Conservation (phyloP, 1,140 invertebrate genomes). For the Andricus grossulariae region DNA sequence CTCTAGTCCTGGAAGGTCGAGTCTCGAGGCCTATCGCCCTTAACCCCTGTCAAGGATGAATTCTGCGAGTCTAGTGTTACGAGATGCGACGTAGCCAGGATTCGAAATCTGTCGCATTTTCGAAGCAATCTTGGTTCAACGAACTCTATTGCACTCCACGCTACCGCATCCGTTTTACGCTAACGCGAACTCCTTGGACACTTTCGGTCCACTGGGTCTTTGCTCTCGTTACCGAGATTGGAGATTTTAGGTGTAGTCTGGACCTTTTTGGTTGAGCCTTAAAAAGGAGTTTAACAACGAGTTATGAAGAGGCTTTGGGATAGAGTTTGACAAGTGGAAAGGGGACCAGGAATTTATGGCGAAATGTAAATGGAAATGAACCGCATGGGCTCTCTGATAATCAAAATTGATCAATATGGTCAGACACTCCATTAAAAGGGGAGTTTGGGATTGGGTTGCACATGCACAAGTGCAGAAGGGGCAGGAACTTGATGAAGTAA, state of each 20-base stretch:
- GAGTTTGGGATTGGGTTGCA: too few relatives aligned
- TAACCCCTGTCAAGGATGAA: not conserved
- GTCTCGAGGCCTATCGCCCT: not conserved
- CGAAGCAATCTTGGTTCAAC: conserved; percentile 27
- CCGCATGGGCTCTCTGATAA: too few relatives aligned
- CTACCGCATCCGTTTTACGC: conserved; percentile 29
- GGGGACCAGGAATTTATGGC: too few relatives aligned
- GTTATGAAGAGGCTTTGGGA: too few relatives aligned
- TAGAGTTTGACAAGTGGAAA: too few relatives aligned
- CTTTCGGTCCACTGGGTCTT: conserved; percentile 27
- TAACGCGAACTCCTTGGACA: conserved; percentile 27
- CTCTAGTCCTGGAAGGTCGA: not conserved
- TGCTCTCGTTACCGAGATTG: conserved; percentile 17
- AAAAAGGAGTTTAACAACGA: too few relatives aligned
- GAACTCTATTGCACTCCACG: conserved; percentile 16
- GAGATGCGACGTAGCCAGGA: not conserved
- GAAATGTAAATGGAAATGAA: too few relatives aligned
- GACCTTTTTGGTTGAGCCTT: too few relatives aligned
- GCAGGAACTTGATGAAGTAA: too few relatives aligned
- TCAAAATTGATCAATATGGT: too few relatives aligned
- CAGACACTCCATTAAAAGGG: too few relatives aligned
- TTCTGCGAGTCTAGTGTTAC: not conserved
- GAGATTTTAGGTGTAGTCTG: not conserved
- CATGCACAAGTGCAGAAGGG: too few relatives aligned
- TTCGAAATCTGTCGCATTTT: conserved; percentile 26